Conservation (phyloP, 2,888 invertebrate genomes). For the Parnassius apollo region DNA sequence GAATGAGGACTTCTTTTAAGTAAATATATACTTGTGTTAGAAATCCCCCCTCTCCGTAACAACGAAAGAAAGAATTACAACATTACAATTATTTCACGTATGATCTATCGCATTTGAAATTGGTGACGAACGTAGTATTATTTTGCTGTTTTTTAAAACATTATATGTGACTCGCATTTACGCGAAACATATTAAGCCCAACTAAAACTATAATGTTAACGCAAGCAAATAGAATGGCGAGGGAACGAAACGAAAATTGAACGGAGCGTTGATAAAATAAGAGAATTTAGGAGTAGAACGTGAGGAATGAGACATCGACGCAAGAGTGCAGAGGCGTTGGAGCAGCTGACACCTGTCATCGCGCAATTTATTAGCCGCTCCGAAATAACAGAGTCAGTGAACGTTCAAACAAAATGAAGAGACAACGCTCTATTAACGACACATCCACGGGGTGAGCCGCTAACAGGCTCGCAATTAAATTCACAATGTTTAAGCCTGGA, state of each 20-base stretch:
- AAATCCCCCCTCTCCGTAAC: background rate
- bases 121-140: background rate
- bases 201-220: conserved; percentile 56
- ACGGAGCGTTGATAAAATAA: conserved; percentile 79
- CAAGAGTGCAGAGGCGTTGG: conserved; percentile 80
- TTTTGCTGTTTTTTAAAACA: background rate
- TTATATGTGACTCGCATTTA: background rate
- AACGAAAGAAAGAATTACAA: conserved; percentile 8
- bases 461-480: conserved; percentile 65
- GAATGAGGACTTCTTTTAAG: too few species aligned
- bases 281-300: conserved; percentile 78
- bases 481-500: conserved; percentile 41
- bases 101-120: conserved; percentile 25
- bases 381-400: conserved; percentile 79
- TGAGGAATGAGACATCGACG: conserved; percentile 81
- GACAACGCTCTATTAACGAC: conserved; percentile 78
- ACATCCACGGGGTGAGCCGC: conserved; percentile 62
- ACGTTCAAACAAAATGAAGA: conserved; percentile 77
- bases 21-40: too few species aligned
- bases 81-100: conserved; percentile 24
- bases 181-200: conserved; percentile 47
- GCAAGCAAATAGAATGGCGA: conserved; percentile 68
- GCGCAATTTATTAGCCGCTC: conserved; percentile 79
- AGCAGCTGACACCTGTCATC: conserved; percentile 81
- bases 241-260: conserved; percentile 76